Conservation (phyloP, 2,888 invertebrate genomes). For the Camptogramma bilineatum region DNA sequence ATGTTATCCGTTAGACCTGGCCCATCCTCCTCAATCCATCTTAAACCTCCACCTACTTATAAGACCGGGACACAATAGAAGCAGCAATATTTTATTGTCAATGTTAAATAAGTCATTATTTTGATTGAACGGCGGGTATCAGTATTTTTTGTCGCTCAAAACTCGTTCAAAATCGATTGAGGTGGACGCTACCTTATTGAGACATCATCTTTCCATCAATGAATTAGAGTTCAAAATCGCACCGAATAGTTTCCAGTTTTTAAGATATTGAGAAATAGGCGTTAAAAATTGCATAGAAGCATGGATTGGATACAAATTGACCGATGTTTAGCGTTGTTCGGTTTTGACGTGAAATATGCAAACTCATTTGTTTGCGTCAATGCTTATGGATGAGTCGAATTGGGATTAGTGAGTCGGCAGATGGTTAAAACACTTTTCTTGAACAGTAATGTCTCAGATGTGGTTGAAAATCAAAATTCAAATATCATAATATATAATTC, state of each 20-base stretch:
- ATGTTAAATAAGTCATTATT: conserved; percentile 85
- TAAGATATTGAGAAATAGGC: conserved; percentile 68
- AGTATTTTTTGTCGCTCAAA: conserved; percentile 54
- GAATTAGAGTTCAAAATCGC: conserved; percentile 22
- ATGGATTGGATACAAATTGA: conserved; percentile 53
- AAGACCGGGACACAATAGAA: conserved; percentile 67
- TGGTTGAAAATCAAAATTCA: too few species aligned
- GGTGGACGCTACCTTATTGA: conserved; percentile 72
- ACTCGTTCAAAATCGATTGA: conserved; percentile 76
- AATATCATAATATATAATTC: too few species aligned
- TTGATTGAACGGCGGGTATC: conserved; percentile 75
- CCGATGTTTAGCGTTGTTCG: conserved; percentile 55
- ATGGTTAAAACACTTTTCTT: neutral
- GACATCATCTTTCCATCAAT: conserved; percentile 42
- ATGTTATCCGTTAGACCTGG: conserved; percentile 23
- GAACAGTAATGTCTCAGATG: neutral
- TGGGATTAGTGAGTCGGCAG: neutral
- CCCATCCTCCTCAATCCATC: conserved; percentile 56
- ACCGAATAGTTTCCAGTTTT: conserved; percentile 8
- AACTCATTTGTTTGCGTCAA: conserved; percentile 37
- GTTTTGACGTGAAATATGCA: conserved; percentile 60
- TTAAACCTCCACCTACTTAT: conserved; percentile 60
- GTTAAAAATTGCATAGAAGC: conserved; percentile 70
- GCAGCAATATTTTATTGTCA: conserved; percentile 82
- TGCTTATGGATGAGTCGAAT: conserved; percentile 69